Evolutionary conservation across 2,797 vertebrate genomes (phyloP).

Genomic region (Brachymystax lenok): DNA sequence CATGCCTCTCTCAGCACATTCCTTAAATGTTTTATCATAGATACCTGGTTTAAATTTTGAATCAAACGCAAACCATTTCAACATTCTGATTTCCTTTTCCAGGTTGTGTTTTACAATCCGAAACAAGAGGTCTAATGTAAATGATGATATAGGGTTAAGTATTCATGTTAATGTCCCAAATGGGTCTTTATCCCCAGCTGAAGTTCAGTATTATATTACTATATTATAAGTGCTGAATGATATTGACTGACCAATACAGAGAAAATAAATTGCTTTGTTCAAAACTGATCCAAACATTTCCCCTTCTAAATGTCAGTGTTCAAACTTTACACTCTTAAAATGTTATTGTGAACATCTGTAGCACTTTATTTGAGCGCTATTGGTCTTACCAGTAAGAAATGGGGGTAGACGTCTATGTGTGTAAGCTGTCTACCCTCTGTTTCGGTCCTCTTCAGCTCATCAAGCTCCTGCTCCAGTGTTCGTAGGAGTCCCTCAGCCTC

Average conservation of each 20-base stretch:
- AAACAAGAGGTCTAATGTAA: no score
- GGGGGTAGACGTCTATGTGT: not conserved
- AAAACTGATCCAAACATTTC: no score
- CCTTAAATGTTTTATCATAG: no score
- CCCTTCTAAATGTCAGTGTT: no score
- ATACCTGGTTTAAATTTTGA: no score
- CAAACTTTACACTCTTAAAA: not conserved
- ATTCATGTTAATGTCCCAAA: no score
- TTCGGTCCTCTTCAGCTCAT: slow-evolving; percentile 4
- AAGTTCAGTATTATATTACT: not conserved
- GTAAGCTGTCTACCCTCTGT: not conserved
- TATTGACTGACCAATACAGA: not conserved
- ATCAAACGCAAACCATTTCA: no score
- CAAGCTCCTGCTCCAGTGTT: slow-evolving; percentile 9
- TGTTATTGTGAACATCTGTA: not conserved
- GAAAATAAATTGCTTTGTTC: not conserved
- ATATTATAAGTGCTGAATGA: not conserved
- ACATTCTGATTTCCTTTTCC: no score
- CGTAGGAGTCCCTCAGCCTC: not conserved
- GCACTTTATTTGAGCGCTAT: not conserved
- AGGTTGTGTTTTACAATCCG: no score
- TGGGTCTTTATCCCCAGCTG: no score
- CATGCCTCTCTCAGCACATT: no score
- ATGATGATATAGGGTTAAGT: no score
- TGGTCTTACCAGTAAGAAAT: slow-evolving; percentile 6